Evolutionary conservation across 2,888 invertebrate genomes (phyloP), one percentile per base, ranked within the genome.

Genomic region (Acrobasis suavella): DNA sequence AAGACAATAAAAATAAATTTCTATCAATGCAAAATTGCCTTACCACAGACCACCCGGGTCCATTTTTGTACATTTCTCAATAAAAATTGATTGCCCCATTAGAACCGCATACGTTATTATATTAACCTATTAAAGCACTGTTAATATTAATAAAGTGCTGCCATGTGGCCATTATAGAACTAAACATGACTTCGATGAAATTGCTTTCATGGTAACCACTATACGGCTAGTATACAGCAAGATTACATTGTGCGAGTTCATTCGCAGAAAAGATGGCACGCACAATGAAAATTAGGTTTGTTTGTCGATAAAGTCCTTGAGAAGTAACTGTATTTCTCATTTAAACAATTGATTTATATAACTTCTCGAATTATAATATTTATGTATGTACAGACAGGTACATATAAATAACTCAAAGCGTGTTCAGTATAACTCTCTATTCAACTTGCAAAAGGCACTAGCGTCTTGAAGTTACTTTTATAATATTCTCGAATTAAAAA

Each of bases 11-110:
- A 42, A 63, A 69, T 67, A 55, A 65, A 69, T 65, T 65, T 65
- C 63, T 65, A 63, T 66, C 51, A 64, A 68, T 67, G 69, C 67
- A 62, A 67, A 67, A 65, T 67, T 58, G 58, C 38, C 7, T 7
- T 32, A 32, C 17, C 58, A 54, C 60, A 68, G 81, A 77, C 87
- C 87, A 86, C 87, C 87, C 86, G 83, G 75, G 87, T 71, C 74
- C 66, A 79, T 79, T 78, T 77, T 76, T 77, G 75, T 70, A 72
- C 78, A 64, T 75, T 76, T 78, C 74, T 76, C 81, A 75, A 87
- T 85, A 86, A 83, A 87, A 87, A 84, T 83, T 86, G 82, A 87
- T 87, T 80, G 79, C 78, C 76, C 78, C 72, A 78, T 81, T 77
- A 80, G 76, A 71, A 68, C 72, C 69, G 67, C 71, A 72, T 77